A percentile compares a stretch with the other conserved stretches of the same genome.
These are phyloP conservation scores for Epirrita christyi DNA, from an alignment of 2,888 invertebrate species.

Conservation along the genomic window DNA sequence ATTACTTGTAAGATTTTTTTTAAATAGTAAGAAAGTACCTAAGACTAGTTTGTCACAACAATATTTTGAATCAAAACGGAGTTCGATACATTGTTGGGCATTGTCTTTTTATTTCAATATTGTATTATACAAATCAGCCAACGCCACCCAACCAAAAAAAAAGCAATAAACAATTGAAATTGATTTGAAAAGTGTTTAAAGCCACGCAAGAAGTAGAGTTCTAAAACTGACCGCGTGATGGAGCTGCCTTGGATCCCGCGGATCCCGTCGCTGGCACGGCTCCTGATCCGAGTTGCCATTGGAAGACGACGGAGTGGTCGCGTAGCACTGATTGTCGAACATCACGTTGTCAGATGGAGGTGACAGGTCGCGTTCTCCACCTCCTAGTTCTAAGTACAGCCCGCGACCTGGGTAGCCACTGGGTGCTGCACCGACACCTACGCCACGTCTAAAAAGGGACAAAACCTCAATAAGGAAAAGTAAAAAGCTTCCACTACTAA, in stretches of 20 bases:
- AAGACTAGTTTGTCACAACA: too few relatives aligned
- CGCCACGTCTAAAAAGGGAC: conserved; percentile 60
- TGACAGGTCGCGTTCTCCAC: conserved; percentile 88
- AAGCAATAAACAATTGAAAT: too few relatives aligned
- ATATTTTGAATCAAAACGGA: too few relatives aligned
- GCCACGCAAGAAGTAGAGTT: too few relatives aligned
- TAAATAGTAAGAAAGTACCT: too few relatives aligned
- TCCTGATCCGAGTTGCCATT: conserved; percentile 96
- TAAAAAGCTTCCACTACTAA: neutral
- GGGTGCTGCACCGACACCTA: conserved; percentile 76
- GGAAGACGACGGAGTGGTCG: conserved; percentile 96
- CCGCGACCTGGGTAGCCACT: conserved; percentile 89
- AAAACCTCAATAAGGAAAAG: neutral
- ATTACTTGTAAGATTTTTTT: too few relatives aligned
- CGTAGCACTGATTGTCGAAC: conserved; percentile 98
- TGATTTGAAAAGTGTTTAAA: too few relatives aligned
- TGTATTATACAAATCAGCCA: too few relatives aligned
- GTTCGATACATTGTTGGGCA: neutral
- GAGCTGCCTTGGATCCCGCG: conserved; percentile 85
- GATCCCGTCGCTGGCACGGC: conserved; percentile 86
- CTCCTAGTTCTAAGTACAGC: conserved; percentile 90
- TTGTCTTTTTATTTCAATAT: too few relatives aligned
- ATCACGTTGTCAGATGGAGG: conserved; percentile 97
- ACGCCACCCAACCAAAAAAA: too few relatives aligned
- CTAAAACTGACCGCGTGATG: conserved; percentile 83